A percentile compares a stretch with the other conserved stretches of the same genome.
phyloP scores from a whole-genome alignment of 2,113 vertebrate species.

The Dromas ardeola region DNA sequence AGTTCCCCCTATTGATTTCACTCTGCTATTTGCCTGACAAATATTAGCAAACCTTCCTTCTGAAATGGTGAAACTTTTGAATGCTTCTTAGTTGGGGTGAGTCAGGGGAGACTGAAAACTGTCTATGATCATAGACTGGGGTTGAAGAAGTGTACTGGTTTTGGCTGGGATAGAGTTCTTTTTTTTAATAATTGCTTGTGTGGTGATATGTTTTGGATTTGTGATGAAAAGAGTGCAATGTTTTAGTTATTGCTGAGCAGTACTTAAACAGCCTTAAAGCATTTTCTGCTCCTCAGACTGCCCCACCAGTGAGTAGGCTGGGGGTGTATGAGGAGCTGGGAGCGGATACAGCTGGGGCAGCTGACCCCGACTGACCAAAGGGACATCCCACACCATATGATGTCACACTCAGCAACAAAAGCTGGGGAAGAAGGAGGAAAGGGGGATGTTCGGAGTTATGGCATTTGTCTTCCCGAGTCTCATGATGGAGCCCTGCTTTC shows the following conservation, averaged over 20 bases:
- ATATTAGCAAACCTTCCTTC: background rate
- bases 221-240: background rate
- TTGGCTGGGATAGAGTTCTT: background rate
- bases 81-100: background rate
- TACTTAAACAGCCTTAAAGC: background rate
- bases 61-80: background rate
- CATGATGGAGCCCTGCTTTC: background rate
- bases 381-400: background rate
- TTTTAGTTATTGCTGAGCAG: background rate
- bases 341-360: background rate
- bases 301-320: background rate
- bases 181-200: background rate
- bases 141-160: background rate
- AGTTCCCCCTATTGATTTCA: slow-evolving; percentile 43
- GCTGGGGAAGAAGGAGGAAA: background rate
- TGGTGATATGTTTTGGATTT: background rate
- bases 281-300: background rate
- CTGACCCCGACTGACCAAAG: background rate
- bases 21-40: slow-evolving; percentile 11
- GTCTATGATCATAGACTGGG: background rate
- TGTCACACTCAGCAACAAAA: accelerated
- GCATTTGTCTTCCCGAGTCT: background rate
- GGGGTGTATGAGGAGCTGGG: background rate
- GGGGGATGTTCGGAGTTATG: accelerated
- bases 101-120: background rate